phyloP scores from a whole-genome alignment of 2,888 invertebrate genomes.

The Ochropleura plecta region DNA sequence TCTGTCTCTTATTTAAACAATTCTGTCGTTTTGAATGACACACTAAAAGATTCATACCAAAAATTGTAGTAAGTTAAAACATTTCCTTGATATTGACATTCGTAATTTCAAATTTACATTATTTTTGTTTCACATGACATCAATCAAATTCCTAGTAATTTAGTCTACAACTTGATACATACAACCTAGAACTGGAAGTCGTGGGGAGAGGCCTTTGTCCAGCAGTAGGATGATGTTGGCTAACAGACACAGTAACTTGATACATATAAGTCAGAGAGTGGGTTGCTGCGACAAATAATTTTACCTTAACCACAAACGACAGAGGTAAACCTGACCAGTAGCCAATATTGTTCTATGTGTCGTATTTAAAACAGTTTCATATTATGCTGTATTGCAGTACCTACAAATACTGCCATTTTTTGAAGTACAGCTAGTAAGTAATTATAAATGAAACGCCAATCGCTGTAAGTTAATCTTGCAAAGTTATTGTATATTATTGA shows the following conservation, averaged over 20 bases:
- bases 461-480: too few relatives aligned
- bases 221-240: too few relatives aligned
- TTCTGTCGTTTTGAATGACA: neutral
- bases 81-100: neutral
- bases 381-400: too few relatives aligned
- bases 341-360: too few relatives aligned
- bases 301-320: neutral
- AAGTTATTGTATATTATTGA: too few relatives aligned
- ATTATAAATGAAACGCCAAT: too few relatives aligned
- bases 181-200: too few relatives aligned
- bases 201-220: too few relatives aligned
- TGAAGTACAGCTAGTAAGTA: too few relatives aligned
- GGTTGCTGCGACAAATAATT: neutral
- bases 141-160: neutral
- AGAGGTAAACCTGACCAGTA: too few relatives aligned
- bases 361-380: too few relatives aligned
- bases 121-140: neutral
- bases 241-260: neutral
- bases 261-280: neutral
- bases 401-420: too few relatives aligned
- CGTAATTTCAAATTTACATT: neutral
- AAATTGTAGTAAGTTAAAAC: neutral
- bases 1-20: conserved; percentile 21
- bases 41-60: neutral
- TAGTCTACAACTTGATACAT: neutral